Evolutionary conservation across 2,888 invertebrate genomes (phyloP).

Genomic region (Lasioglossum zephyrum): DNA sequence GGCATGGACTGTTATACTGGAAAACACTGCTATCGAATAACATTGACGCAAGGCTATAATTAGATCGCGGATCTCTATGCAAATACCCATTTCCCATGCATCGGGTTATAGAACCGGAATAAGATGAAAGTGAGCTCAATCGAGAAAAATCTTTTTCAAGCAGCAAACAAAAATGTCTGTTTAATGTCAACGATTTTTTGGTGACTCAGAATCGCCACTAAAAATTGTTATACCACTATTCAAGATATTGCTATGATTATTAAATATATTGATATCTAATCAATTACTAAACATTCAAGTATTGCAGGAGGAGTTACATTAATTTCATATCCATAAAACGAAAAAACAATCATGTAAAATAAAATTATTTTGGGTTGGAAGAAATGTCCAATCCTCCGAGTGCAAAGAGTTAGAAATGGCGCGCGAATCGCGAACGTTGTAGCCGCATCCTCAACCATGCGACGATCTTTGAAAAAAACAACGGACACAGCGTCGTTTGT

Average conservation of each 20-base stretch:
- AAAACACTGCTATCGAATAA: slow-evolving; percentile 1
- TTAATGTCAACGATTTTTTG: not conserved
- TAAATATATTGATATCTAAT: no score
- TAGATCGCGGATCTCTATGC: not conserved
- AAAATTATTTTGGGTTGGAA: no score
- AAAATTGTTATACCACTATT: no score
- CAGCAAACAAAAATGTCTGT: not conserved
- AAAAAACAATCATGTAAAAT: no score
- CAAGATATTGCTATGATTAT: no score
- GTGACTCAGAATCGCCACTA: no score
- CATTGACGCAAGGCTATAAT: not conserved
- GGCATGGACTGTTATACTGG: not conserved
- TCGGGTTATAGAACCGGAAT: not conserved
- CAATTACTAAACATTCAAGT: no score
- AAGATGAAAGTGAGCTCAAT: not conserved
- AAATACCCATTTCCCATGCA: not conserved
- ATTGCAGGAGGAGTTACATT: no score
- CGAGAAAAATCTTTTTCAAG: not conserved
- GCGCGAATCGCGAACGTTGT: not conserved
- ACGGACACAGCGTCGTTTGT: slow-evolving; percentile 27
- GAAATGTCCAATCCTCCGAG: no score
- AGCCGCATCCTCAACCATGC: not conserved
- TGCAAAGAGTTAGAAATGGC: not conserved
- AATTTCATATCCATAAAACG: no score
- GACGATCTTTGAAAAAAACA: slow-evolving; percentile 14